Percentiles rank a stretch among this genome's conserved stretches.
Evolutionary conservation across 2,113 vertebrate genomes (phyloP).

Genomic region (Hyperopisus bebe): DNA sequence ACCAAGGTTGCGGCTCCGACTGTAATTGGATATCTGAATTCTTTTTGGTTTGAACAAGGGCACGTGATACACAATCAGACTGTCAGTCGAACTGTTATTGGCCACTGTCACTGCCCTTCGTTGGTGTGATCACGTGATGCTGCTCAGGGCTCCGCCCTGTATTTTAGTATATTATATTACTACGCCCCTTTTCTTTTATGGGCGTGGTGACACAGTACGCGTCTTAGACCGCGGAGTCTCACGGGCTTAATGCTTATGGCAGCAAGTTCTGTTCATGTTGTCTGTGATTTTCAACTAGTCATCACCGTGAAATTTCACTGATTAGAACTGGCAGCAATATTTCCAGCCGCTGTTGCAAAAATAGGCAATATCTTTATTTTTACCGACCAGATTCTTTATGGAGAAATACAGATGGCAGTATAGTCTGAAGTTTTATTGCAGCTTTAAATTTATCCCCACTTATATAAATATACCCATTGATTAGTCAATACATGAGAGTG

Average conservation of each 20-base stretch:
- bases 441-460: not conserved
- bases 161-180: not conserved
- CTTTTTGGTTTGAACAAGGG: not conserved
- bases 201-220: not conserved
- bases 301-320: not conserved
- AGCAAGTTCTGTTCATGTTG: not conserved
- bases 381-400: not conserved
- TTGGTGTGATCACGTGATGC: not conserved
- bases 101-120: not conserved
- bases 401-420: not conserved
- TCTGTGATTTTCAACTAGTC: not conserved
- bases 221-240: not conserved
- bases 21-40: not conserved
- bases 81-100: not conserved
- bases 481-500: not conserved
- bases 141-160: not conserved
- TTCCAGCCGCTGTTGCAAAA: not conserved
- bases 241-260: not conserved
- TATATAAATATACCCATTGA: not conserved
- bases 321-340: not conserved
- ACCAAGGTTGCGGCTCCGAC: not conserved
- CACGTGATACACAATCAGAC: not conserved
- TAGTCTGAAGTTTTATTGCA: not conserved
- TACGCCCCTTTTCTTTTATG: not conserved
- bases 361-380: conserved; percentile 1